Conservation (phyloP, 2,888 invertebrate genomes). For the Hemaris fuciformis region DNA sequence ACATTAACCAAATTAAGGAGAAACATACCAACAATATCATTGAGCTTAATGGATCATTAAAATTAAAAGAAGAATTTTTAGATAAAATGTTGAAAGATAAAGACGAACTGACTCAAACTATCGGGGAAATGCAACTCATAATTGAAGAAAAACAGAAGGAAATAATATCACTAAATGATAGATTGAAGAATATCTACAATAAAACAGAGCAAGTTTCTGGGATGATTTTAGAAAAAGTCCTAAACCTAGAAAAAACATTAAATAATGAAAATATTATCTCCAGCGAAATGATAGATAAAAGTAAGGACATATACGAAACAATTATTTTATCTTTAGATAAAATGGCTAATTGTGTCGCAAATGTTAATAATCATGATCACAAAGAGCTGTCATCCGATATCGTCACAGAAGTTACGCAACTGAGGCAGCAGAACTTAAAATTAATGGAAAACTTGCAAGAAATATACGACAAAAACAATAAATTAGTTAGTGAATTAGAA, state of each 20-base stretch:
- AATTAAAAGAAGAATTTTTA: slow-evolving; percentile 31
- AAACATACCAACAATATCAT: neutral
- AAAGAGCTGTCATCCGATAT: slow-evolving; percentile 33
- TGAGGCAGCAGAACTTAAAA: slow-evolving; percentile 41
- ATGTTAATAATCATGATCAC: slow-evolving; percentile 25
- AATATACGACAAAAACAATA: slow-evolving; percentile 34
- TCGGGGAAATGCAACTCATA: slow-evolving; percentile 26
- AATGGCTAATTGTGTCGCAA: slow-evolving; percentile 38
- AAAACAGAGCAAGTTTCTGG: slow-evolving; percentile 36
- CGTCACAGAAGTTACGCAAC: slow-evolving; percentile 39
- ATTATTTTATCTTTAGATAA: slow-evolving; percentile 46
- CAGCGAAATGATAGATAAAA: slow-evolving; percentile 22
- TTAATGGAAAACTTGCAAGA: slow-evolving; percentile 34
- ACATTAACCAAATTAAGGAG: neutral
- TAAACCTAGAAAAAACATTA: slow-evolving; percentile 31
- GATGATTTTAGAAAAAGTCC: slow-evolving; percentile 38
- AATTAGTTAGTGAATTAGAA: slow-evolving; percentile 35
- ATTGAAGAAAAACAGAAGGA: slow-evolving; percentile 33
- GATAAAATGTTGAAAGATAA: slow-evolving; percentile 28
- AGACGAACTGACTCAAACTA: slow-evolving; percentile 23
- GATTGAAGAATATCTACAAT: slow-evolving; percentile 23
- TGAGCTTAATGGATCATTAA: slow-evolving; percentile 26
- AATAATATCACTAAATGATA: slow-evolving; percentile 24
- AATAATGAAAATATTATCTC: slow-evolving; percentile 33
- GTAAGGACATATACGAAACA: slow-evolving; percentile 32